A percentile compares a stretch with the other conserved stretches of the same genome.
These are phyloP conservation scores for Mesocricetus auratus DNA, from an alignment of 2,113 vertebrate species.

Conservation along the genomic window DNA sequence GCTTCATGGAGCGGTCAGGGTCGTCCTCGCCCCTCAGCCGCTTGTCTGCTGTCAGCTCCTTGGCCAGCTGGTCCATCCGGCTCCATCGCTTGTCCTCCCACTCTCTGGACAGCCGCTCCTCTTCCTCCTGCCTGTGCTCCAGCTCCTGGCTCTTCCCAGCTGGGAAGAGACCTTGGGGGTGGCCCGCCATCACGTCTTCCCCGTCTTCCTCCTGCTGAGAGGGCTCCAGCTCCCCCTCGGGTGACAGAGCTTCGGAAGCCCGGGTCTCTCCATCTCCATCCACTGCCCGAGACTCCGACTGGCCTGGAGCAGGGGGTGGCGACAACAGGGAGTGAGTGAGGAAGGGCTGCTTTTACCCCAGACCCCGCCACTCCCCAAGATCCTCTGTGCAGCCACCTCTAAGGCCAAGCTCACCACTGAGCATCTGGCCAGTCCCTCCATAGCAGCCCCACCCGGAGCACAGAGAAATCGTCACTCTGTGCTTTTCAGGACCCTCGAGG, in stretches of 20 bases:
- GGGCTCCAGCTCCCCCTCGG: conserved; percentile 38
- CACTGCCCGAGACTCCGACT: conserved; percentile 63
- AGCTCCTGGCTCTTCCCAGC: conserved; percentile 67
- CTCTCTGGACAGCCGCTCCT: conserved; percentile 78
- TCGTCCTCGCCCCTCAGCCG: conserved; percentile 81
- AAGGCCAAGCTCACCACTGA: neutral
- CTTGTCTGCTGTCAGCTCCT: conserved; percentile 87
- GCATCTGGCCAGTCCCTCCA: neutral
- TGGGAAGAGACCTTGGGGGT: conserved; percentile 64
- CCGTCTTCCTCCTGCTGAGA: conserved; percentile 58
- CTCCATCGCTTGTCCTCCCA: conserved; percentile 89
- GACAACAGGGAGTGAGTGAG: conserved; percentile 52
- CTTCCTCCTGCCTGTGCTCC: neutral
- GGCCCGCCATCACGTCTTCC: conserved; percentile 65
- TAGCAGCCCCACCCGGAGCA: neutral
- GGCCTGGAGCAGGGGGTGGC: conserved; percentile 80
- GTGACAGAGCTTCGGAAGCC: conserved; percentile 78
- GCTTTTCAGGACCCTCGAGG: neutral
- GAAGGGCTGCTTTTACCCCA: rapidly evolving
- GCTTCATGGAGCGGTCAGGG: conserved; percentile 86
- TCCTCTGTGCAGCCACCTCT: neutral
- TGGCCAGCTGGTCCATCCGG: conserved; percentile 88
- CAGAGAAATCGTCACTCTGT: rapidly evolving
- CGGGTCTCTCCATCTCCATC: conserved; percentile 71
- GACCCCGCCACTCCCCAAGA: neutral